Conservation (phyloP, 1,140 invertebrate species). For the Trichonephila clavipes region DNA sequence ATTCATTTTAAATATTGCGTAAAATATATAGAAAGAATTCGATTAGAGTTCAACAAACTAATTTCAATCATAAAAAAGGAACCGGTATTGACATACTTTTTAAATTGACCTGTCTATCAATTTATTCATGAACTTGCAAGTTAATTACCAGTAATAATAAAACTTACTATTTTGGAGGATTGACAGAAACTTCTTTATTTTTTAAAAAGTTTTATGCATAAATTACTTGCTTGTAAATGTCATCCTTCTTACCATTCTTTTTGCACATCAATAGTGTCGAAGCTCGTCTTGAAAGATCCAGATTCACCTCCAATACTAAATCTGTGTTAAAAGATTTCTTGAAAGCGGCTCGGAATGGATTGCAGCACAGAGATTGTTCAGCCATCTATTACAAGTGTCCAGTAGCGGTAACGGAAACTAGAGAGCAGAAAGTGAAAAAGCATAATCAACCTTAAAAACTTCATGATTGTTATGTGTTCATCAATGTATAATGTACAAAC, state of each 20-base stretch:
- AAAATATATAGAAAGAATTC: too few species aligned
- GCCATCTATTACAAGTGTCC: slow-evolving; percentile 76
- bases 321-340: slow-evolving; percentile 76
- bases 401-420: slow-evolving; percentile 31
- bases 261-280: slow-evolving; percentile 65
- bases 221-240: neutral
- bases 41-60: too few species aligned
- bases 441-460: neutral
- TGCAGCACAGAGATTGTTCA: slow-evolving; percentile 76
- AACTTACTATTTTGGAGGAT: too few species aligned
- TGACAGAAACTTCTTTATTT: neutral
- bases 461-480: neutral
- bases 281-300: slow-evolving; percentile 72
- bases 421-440: slow-evolving; percentile 26
- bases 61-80: too few species aligned
- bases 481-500: too few species aligned
- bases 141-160: too few species aligned
- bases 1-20: too few species aligned
- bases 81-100: too few species aligned
- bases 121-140: too few species aligned
- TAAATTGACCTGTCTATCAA: too few species aligned
- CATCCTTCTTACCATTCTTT: neutral
- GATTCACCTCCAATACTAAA: slow-evolving; percentile 70
- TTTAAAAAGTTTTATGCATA: neutral
- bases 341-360: slow-evolving; percentile 76